phyloP scores from a whole-genome alignment of 1,140 invertebrate species.

The Saxidomus purpurata region DNA sequence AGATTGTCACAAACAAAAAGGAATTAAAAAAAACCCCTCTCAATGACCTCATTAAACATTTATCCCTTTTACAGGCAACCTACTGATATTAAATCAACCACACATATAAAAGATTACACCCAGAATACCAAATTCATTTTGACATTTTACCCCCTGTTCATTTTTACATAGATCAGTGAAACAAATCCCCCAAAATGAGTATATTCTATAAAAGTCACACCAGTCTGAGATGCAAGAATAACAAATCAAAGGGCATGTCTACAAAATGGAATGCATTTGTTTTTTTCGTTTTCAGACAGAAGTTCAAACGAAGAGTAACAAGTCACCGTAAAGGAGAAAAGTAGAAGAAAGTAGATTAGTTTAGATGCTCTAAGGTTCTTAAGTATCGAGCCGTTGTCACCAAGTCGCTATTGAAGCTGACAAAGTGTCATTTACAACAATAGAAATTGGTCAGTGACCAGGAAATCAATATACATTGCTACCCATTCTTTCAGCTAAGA shows the following conservation, averaged over 20 bases:
- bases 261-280: neutral
- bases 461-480: no score
- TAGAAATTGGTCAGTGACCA: no score
- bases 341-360: neutral
- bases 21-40: no score
- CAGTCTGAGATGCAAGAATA: neutral
- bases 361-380: neutral
- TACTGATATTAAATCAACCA: no score
- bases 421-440: constrained; percentile 7
- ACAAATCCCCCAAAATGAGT: neutral
- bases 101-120: no score
- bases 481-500: no score
- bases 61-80: no score
- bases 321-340: neutral
- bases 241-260: neutral
- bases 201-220: no score
- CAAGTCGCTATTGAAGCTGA: neutral
- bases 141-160: neutral
- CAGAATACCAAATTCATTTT: neutral
- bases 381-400: neutral
- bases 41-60: no score
- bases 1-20: no score
- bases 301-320: neutral
- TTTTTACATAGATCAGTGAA: neutral
- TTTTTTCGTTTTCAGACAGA: no score